Conservation (phyloP, 2,888 invertebrate genomes). For the Leucophenga montana region DNA sequence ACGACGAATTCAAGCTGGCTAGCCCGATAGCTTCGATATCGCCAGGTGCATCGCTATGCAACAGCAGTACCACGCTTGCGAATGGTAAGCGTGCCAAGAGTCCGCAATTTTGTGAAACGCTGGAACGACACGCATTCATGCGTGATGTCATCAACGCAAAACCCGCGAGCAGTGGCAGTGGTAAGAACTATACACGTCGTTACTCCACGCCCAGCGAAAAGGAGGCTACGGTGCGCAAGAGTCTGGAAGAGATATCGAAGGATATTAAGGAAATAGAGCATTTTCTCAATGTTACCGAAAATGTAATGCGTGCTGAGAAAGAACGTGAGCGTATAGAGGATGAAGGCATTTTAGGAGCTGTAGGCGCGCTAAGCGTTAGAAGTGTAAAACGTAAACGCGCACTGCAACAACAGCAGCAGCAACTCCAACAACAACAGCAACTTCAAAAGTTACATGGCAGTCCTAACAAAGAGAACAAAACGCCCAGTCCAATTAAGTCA, state of each 20-base stretch:
- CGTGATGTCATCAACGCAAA: conserved; percentile 68
- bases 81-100: conserved; percentile 50
- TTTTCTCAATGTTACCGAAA: conserved; percentile 71
- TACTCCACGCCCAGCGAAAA: conserved; percentile 70
- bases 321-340: conserved; percentile 58
- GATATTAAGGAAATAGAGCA: conserved; percentile 73
- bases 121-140: conserved; percentile 71
- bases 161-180: conserved; percentile 42
- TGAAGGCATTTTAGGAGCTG: conserved; percentile 52
- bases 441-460: conserved; percentile 26
- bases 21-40: conserved; percentile 30
- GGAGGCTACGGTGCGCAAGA: conserved; percentile 69
- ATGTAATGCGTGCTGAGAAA: conserved; percentile 68
- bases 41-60: conserved; percentile 58
- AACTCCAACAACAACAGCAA: too few species aligned
- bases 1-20: conserved; percentile 65
- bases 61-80: conserved; percentile 38
- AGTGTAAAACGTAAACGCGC: conserved; percentile 38
- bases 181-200: conserved; percentile 45
- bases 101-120: conserved; percentile 69
- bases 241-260: conserved; percentile 72
- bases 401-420: too few species aligned
- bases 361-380: too few species aligned
- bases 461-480: conserved; percentile 70
- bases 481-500: conserved; percentile 59